A percentile compares a stretch with the other conserved stretches of the same genome.
These are phyloP conservation scores for Todiramphus saurophagus DNA, from an alignment of 2,113 vertebrate species.

Conservation along the genomic window DNA sequence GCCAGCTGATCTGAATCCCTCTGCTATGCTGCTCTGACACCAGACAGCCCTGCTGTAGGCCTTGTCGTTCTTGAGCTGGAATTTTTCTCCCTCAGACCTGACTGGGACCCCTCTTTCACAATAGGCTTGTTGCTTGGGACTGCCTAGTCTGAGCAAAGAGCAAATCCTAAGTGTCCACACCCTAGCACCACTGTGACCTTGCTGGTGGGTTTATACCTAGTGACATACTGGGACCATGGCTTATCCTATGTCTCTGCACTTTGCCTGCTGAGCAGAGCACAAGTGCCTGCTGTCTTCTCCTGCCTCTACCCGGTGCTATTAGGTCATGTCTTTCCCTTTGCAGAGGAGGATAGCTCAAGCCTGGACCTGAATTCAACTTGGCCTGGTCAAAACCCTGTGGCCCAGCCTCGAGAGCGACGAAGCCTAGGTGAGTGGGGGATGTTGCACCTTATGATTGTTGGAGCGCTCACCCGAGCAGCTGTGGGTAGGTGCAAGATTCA, in stretches of 20 bases:
- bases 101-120: not conserved
- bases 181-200: not conserved
- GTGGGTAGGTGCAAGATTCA: not conserved
- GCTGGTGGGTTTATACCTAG: not conserved
- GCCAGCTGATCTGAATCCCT: not conserved
- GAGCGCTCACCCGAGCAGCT: not conserved
- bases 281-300: not conserved
- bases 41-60: not conserved
- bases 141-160: not conserved
- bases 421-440: constrained; percentile 65
- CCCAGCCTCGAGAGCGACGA: constrained; percentile 68
- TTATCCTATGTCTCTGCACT: not conserved
- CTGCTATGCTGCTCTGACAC: not conserved
- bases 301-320: not conserved
- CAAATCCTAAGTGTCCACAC: not conserved
- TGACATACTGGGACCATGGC: accelerated
- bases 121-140: not conserved
- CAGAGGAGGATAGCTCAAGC: constrained; percentile 46
- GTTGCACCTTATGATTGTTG: not conserved
- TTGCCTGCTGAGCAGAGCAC: not conserved
- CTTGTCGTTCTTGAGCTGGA: not conserved
- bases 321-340: not conserved
- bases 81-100: not conserved
- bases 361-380: constrained; percentile 66
- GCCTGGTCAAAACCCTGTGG: not conserved